These are phyloP conservation scores for Pollicipes pollicipes DNA, from an alignment of 1,140 invertebrate genomes.

Conservation along the genomic window DNA sequence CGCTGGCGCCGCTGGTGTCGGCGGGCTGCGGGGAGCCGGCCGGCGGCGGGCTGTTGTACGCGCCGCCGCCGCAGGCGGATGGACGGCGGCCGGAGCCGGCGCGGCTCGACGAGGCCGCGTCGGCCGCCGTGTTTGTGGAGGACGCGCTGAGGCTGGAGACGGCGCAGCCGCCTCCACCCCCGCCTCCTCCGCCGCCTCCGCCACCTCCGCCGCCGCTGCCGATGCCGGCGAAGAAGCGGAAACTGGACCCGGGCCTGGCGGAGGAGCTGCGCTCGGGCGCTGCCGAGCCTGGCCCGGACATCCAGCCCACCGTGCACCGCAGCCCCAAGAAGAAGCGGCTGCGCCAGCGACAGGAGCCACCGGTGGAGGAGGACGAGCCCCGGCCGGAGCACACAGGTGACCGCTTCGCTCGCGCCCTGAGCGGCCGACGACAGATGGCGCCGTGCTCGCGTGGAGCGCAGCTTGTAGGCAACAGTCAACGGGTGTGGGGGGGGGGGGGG, in stretches of 20 bases:
- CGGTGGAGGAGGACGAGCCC: not conserved
- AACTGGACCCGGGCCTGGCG: constrained; percentile 10
- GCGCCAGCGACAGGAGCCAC: not conserved
- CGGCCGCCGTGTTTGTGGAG: no score
- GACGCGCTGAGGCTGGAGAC: not conserved
- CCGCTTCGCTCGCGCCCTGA: no score
- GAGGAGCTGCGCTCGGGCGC: not conserved
- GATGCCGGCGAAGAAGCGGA: constrained; percentile 13
- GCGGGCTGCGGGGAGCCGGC: not conserved
- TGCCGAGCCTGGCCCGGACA: no score
- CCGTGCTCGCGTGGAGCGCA: no score
- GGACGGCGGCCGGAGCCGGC: not conserved
- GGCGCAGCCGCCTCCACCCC: no score
- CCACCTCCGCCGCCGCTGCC: not conserved
- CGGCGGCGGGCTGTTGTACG: not conserved
- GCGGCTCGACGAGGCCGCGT: not conserved
- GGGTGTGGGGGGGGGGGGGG: no score
- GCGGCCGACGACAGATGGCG: no score
- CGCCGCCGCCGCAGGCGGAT: not conserved
- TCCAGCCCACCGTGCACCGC: not conserved
- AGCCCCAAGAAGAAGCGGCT: not conserved
- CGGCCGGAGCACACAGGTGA: not conserved
- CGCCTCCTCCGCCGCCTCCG: no score
- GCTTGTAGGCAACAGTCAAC: no score
- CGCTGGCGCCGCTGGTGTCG: not conserved